Percentiles rank a stretch among this genome's conserved stretches.
Evolutionary conservation across 1,140 invertebrate species (phyloP).

Genomic region (Lamellibrachia luymesi): DNA sequence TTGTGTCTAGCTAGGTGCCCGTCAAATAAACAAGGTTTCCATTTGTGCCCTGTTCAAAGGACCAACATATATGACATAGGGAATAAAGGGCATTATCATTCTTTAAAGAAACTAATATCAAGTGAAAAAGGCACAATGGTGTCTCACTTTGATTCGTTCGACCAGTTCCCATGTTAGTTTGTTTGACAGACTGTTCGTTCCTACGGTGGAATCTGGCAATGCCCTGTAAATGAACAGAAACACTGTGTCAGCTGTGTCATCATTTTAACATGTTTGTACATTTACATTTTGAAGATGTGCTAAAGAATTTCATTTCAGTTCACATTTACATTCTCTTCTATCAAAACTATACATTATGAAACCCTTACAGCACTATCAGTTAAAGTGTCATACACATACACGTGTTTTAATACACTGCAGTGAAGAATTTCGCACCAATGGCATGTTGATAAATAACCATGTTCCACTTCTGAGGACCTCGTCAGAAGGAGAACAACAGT

Average conservation of each 20-base stretch:
- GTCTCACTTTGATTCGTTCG: conserved; percentile 18
- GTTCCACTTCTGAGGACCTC: no score
- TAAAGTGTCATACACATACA: not conserved
- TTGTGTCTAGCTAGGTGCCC: no score
- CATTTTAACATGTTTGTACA: not conserved
- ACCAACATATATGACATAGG: not conserved
- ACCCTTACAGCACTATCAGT: not conserved
- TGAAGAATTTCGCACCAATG: not conserved
- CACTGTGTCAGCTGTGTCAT: not conserved
- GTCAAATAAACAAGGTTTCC: not conserved
- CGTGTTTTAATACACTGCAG: not conserved
- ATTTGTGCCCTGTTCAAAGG: not conserved
- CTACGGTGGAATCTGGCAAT: not conserved
- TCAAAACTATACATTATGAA: not conserved
- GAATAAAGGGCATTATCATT: no score
- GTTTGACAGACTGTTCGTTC: conserved; percentile 9
- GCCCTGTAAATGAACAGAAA: not conserved
- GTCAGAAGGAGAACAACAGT: no score
- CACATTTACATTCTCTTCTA: not conserved
- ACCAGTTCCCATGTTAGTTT: conserved; percentile 19
- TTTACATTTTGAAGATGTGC: no score
- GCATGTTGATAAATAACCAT: no score
- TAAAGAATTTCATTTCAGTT: no score
- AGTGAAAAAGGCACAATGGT: not conserved
- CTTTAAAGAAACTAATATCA: no score